Conservation (phyloP, 2,797 vertebrate species). For the Vultur gryphus region DNA sequence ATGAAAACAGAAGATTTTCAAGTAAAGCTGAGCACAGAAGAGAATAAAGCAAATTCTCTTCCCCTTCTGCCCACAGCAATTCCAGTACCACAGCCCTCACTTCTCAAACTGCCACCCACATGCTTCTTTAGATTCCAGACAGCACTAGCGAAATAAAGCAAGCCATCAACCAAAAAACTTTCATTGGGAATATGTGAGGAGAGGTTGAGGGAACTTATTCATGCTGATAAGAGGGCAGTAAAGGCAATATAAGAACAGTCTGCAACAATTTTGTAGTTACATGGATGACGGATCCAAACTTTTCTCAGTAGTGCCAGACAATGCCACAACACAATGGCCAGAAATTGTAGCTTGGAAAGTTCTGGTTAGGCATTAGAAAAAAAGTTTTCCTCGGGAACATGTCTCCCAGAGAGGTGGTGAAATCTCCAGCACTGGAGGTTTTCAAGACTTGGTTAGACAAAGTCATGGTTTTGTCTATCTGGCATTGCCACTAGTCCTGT, state of each 20-base stretch:
- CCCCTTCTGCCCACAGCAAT: background rate
- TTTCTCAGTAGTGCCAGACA: background rate
- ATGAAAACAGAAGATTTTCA: background rate
- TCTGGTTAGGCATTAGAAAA: background rate
- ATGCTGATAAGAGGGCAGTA: background rate
- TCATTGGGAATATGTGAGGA: background rate
- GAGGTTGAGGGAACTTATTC: background rate
- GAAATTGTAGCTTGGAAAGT: background rate
- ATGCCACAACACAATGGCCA: background rate
- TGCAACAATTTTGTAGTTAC: background rate
- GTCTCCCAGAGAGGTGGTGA: background rate
- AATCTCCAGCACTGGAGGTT: background rate
- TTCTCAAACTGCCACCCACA: background rate
- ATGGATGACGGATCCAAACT: background rate
- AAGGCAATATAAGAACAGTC: background rate
- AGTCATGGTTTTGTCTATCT: background rate
- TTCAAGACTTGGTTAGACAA: background rate
- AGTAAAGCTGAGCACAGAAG: background rate
- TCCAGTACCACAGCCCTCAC: background rate
- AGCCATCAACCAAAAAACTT: background rate
- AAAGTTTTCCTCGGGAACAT: background rate
- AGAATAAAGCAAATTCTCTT: background rate
- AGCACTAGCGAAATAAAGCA: background rate
- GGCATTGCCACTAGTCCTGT: background rate
- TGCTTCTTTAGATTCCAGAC: background rate